A percentile compares a stretch with the other conserved stretches of the same genome.
phyloP scores from a whole-genome alignment of 2,888 invertebrate species.

The Laothoe populi region DNA sequence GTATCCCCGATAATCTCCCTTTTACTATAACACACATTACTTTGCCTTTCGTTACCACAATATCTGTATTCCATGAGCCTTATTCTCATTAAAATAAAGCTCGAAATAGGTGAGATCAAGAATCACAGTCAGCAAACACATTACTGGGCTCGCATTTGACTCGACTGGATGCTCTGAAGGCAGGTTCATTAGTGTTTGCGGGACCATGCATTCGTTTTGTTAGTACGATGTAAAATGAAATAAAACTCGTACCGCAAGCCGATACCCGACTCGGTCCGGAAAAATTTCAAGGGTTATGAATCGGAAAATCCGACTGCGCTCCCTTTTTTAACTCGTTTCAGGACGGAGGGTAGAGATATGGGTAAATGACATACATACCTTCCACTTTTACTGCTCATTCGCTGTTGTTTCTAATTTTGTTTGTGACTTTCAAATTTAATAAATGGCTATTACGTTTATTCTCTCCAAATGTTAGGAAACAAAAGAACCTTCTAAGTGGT shows the following conservation, averaged over 20 bases:
- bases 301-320: constrained; percentile 48
- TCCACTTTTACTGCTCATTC: constrained; percentile 14
- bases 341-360: constrained; percentile 33
- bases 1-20: constrained; percentile 51
- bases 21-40: constrained; percentile 44
- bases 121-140: constrained; percentile 46
- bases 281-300: constrained; percentile 53
- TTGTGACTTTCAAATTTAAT: not conserved
- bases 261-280: constrained; percentile 42
- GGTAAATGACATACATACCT: constrained; percentile 27
- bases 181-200: constrained; percentile 67
- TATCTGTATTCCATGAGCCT: constrained; percentile 32
- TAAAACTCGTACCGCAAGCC: constrained; percentile 49
- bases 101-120: constrained; percentile 42
- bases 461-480: not conserved
- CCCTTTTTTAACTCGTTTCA: constrained; percentile 41
- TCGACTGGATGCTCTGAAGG: constrained; percentile 56
- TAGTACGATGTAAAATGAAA: constrained; percentile 54
- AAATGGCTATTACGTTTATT: constrained; percentile 6
- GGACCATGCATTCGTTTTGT: constrained; percentile 59
- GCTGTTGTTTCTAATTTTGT: constrained; percentile 23
- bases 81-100: constrained; percentile 43
- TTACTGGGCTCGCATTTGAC: constrained; percentile 47
- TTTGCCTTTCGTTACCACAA: constrained; percentile 33
- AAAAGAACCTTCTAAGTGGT: not conserved